Conservation (phyloP, 2,888 invertebrate species). For the Phrixothrix hirtus region DNA sequence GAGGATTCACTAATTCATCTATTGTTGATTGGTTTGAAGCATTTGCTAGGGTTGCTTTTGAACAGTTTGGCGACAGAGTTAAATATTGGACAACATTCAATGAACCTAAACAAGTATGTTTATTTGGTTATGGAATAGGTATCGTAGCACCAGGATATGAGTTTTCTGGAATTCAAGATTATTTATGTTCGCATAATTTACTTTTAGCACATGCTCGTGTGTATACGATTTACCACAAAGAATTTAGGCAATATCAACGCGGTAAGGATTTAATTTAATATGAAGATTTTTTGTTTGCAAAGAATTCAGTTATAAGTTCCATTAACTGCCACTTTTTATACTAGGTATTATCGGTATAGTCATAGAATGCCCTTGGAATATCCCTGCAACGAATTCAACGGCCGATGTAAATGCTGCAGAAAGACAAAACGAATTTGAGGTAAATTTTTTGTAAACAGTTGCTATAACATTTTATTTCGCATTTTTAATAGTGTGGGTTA, state of each 20-base stretch:
- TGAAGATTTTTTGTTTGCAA: neutral
- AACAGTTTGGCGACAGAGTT: slow-evolving; percentile 43
- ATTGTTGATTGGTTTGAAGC: slow-evolving; percentile 61
- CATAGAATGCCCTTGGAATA: slow-evolving; percentile 56
- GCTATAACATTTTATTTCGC: neutral
- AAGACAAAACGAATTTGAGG: slow-evolving; percentile 43
- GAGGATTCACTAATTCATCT: slow-evolving; percentile 60
- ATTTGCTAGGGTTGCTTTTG: slow-evolving; percentile 58
- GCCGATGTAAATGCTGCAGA: slow-evolving; percentile 59
- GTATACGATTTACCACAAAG: slow-evolving; percentile 64
- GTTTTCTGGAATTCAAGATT: slow-evolving; percentile 62
- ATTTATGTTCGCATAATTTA: slow-evolving; percentile 66
- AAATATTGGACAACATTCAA: slow-evolving; percentile 61
- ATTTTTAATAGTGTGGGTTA: slow-evolving; percentile 4
- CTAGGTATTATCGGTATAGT: slow-evolving; percentile 55
- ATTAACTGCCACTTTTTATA: no score
- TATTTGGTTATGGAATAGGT: slow-evolving; percentile 43
- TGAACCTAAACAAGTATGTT: slow-evolving; percentile 53
- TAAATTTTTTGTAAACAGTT: slow-evolving; percentile 11
- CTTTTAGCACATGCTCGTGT: slow-evolving; percentile 68
- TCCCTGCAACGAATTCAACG: slow-evolving; percentile 54
- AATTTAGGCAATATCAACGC: slow-evolving; percentile 60
- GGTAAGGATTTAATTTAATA: slow-evolving; percentile 48
- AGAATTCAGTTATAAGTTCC: neutral
- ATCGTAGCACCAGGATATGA: slow-evolving; percentile 47